These are phyloP conservation scores for Netelia fuscicornis DNA, from an alignment of 2,888 invertebrate genomes.

Conservation along the genomic window DNA sequence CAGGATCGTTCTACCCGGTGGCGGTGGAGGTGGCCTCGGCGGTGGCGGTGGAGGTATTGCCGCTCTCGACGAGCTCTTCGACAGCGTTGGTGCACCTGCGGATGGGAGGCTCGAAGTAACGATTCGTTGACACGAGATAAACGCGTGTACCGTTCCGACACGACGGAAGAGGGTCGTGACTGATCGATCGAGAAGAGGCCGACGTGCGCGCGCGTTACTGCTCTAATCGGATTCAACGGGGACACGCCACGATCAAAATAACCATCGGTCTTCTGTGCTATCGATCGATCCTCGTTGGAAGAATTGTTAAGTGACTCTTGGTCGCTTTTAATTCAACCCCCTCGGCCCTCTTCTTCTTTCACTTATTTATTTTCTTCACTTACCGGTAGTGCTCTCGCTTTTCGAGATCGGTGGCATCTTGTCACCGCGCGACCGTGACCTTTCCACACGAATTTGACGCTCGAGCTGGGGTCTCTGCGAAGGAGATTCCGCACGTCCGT, in stretches of 20 bases:
- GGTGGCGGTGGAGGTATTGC: conserved; percentile 85
- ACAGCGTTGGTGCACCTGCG: conserved; percentile 83
- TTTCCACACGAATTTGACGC: conserved; percentile 82
- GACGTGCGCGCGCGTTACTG: not conserved
- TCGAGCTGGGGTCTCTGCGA: conserved; percentile 81
- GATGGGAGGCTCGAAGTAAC: not conserved
- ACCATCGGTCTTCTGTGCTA: conserved; percentile 1
- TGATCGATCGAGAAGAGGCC: conserved; percentile 27
- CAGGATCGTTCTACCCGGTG: conserved; percentile 86
- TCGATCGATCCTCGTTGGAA: not conserved
- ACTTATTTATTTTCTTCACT: conserved; percentile 58
- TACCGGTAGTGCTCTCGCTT: conserved; percentile 83
- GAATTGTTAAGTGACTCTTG: not conserved
- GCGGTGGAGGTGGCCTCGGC: conserved; percentile 90
- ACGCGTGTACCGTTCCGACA: conserved; percentile 4
- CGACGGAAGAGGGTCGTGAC: conserved; percentile 40
- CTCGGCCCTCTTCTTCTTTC: not conserved
- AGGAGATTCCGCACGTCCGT: conserved; percentile 81
- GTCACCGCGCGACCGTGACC: conserved; percentile 82
- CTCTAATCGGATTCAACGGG: conserved; percentile 35
- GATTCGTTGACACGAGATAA: conserved; percentile 56
- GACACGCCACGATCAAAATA: conserved; percentile 48
- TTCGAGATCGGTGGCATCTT: conserved; percentile 79
- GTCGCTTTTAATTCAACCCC: not conserved
- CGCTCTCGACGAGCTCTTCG: conserved; percentile 83